Evolutionary conservation across 2,888 invertebrate species (phyloP), one percentile per base, ranked within the genome.

Genomic region (Polymixis lichenea): DNA sequence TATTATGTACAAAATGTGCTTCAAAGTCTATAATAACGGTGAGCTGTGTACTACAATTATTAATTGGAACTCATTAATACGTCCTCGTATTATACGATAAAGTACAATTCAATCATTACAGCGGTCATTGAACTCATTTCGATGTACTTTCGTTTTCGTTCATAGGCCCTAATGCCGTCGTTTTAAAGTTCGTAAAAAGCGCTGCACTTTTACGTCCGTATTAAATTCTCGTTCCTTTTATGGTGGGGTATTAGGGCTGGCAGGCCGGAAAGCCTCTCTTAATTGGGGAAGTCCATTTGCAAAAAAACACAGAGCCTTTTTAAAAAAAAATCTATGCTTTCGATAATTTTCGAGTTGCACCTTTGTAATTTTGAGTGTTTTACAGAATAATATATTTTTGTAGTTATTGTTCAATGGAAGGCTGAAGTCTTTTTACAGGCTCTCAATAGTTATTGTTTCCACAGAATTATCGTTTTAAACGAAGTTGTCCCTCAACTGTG

Each of bases 191-290:
- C 64, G 28, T 74, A 75, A 79, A 74, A 76, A 85, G 25, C 64
- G 32, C 66, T 60, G 77, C 61, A 60, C 28, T 69, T 85, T 83
- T 73, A 83, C 68, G 78, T 58, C 25, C 70, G 66, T 76, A 83
- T 85, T 77, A 83, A 83, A 81, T 38, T 73, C 62, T 77, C 61
- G 78, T 85, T 85, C 76, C 70, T 78, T 77, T 77, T 62, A 66
- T 72, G 53, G 58, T 46, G 19, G 60, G 22, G 53, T 25, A 38
- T 32, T 56, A 80, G 77, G 86, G 78, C 15, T 82, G 74, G 49
- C 73, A 72, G 51, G 25, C 38, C 43, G 15, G 17, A 51, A 58
- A 61, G 46, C 25, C 7, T 32, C 49, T 15, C 11, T 38, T 49
- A 68, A 64, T 78, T 71, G 64, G 38, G n/a, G 22, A 46, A 53